Evolutionary conservation across 2,888 invertebrate species (phyloP).

Genomic region (Caenorhabditis doughertyi): DNA sequence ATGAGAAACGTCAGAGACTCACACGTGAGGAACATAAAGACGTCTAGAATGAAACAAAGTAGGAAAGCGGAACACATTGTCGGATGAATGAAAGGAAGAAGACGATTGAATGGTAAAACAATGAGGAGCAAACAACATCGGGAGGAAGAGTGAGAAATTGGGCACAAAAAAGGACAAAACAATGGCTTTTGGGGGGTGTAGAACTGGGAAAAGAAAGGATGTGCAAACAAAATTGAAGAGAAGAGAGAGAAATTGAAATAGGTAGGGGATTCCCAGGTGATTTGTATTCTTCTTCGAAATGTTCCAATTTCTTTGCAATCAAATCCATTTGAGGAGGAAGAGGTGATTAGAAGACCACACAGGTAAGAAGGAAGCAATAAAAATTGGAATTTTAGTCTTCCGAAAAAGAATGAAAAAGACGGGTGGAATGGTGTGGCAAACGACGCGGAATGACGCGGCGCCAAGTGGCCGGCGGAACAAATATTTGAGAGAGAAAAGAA

Average conservation of each 20-base stretch:
- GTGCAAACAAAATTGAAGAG: slow-evolving; percentile 18
- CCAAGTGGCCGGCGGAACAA: slow-evolving; percentile 53
- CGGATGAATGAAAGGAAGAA: slow-evolving; percentile 1
- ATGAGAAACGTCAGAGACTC: background rate
- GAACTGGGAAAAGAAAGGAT: background rate
- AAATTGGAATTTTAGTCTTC: slow-evolving; percentile 42
- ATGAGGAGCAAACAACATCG: slow-evolving; percentile 15
- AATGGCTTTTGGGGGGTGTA: slow-evolving; percentile 13
- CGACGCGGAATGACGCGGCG: slow-evolving; percentile 63
- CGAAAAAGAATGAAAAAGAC: background rate
- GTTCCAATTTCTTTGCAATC: slow-evolving; percentile 35
- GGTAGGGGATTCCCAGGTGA: slow-evolving; percentile 36
- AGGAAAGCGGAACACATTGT: background rate
- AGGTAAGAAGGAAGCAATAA: slow-evolving; percentile 16
- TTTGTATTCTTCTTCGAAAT: background rate
- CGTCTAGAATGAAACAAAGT: background rate
- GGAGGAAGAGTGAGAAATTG: slow-evolving; percentile 9
- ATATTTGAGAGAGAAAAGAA: slow-evolving; percentile 29
- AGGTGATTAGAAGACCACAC: background rate
- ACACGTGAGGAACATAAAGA: background rate
- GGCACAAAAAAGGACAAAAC: slow-evolving; percentile 23
- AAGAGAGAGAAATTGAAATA: background rate
- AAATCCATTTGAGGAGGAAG: slow-evolving; percentile 2
- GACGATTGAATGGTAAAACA: slow-evolving; percentile 28
- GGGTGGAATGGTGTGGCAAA: slow-evolving; percentile 20